A percentile compares a stretch with the other conserved stretches of the same genome.
These are phyloP conservation scores for Sialis lutaria DNA, from an alignment of 2,888 invertebrate species.

Conservation along the genomic window DNA sequence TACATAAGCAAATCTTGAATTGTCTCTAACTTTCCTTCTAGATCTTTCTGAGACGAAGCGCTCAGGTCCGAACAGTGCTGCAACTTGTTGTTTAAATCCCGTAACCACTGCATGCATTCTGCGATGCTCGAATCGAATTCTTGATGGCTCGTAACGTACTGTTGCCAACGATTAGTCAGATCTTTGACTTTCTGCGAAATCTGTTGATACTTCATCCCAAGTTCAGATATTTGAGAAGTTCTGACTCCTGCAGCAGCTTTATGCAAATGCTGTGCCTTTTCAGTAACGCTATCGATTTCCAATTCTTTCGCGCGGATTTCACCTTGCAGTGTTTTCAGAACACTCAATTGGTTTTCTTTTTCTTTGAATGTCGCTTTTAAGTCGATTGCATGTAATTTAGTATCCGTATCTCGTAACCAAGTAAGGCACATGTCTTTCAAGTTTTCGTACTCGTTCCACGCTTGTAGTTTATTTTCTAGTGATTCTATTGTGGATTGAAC, in stretches of 20 bases:
- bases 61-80: constrained; percentile 72
- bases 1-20: constrained; percentile 75
- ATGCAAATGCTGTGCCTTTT: constrained; percentile 71
- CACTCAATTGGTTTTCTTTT: constrained; percentile 71
- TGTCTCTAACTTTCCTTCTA: constrained; percentile 67
- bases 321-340: constrained; percentile 63
- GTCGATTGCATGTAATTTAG: constrained; percentile 72
- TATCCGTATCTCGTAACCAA: constrained; percentile 82
- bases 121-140: constrained; percentile 68
- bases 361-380: constrained; percentile 64
- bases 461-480: constrained; percentile 67
- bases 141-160: constrained; percentile 74
- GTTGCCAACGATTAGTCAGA: constrained; percentile 78
- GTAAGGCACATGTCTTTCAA: constrained; percentile 67
- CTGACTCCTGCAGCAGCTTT: constrained; percentile 56
- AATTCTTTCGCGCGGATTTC: constrained; percentile 80
- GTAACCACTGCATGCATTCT: constrained; percentile 71
- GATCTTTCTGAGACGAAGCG: constrained; percentile 65
- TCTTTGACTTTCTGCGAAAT: constrained; percentile 84
- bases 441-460: constrained; percentile 83
- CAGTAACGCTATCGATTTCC: constrained; percentile 84
- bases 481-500: constrained; percentile 61
- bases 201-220: constrained; percentile 84
- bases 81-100: constrained; percentile 66
- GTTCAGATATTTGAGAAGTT: constrained; percentile 69